A percentile compares a stretch with the other conserved stretches of the same genome.
Evolutionary conservation across 2,888 invertebrate genomes (phyloP).

Genomic region (Linhomoeus sp.): DNA sequence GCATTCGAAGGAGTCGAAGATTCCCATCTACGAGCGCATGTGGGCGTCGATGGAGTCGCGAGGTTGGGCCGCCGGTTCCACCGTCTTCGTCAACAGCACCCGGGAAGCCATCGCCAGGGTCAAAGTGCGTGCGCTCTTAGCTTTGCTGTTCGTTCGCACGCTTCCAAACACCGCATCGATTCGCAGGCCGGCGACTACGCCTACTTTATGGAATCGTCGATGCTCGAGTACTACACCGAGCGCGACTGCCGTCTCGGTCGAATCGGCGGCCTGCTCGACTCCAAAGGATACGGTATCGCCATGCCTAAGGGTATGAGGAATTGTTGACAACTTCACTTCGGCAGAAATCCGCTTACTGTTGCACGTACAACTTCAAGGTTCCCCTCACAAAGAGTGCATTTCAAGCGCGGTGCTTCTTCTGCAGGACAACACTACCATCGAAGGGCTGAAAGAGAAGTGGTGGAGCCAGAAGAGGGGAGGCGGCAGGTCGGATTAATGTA

Average conservation of each 20-base stretch:
- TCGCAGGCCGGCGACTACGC: conserved; percentile 30
- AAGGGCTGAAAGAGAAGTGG: conserved; percentile 25
- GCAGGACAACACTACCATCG: conserved; percentile 22
- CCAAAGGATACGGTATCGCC: conserved; percentile 30
- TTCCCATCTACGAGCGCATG: conserved; percentile 80
- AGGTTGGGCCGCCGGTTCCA: conserved; percentile 58
- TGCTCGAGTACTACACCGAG: conserved; percentile 51
- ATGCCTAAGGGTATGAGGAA: conserved; percentile 13
- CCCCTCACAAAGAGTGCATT: conserved; percentile 19
- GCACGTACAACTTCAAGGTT: conserved; percentile 10
- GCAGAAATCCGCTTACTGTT: not conserved
- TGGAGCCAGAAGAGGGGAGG: conserved; percentile 16
- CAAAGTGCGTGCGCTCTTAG: too few species aligned
- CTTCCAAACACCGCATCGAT: conserved; percentile 7
- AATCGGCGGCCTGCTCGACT: conserved; percentile 33
- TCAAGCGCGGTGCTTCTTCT: conserved; percentile 26
- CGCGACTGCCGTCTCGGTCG: conserved; percentile 29
- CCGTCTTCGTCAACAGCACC: conserved; percentile 50
- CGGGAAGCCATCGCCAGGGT: conserved; percentile 45
- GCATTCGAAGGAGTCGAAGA: conserved; percentile 63
- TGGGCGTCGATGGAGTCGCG: conserved; percentile 85
- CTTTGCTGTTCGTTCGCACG: too few species aligned
- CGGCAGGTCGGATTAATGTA: not conserved
- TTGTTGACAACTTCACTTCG: not conserved
- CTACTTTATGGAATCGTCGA: conserved; percentile 35